Evolutionary conservation across 2,113 vertebrate species (phyloP), one percentile per base, ranked within the genome.

Genomic region (Raja brachyura): DNA sequence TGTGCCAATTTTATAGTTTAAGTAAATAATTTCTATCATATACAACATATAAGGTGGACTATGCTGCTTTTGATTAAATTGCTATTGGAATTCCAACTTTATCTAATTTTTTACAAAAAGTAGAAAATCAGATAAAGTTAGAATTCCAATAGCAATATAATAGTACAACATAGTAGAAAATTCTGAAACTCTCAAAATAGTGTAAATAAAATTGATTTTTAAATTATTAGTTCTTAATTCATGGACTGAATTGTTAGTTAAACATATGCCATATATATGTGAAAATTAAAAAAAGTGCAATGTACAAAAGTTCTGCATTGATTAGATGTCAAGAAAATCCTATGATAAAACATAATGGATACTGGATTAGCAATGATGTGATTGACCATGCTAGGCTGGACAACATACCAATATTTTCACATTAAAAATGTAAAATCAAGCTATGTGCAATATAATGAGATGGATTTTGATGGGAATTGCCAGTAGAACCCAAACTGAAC

Each of bases 1-100:
- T 92, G 18, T 39, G 31, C 20, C 73, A 66, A 92, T 73, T 92
- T 92, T 68, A 92, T 48, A 25, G 33, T 20, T 92, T 92, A 33
- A 39, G 18, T 92, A 63, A 63, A 13, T 28, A 92, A 92, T 33
- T 48, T 74, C 86, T 68, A 92, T 48, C 33, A n/a, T 73, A 48
- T 92, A 9, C 22, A 54, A 28, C 22, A 48, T 48, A 92, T 54
- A 73, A 9, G 22, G 11, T 92, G 22, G 22, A 92, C 68, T 25
- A 54, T 48, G 31, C 31, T 70, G 20, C 18, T 56, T 33, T 66
- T 68, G 66, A 70, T n/a, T 68, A 13, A 68, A 18, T 68, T 90
- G 39, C 33, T 39, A 33, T 90, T 68, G 18, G 86, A 90, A 68
- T 39, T 63, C 18, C 18, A 70, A 8, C n/a, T 90, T n/a, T 8